Percentiles rank a stretch among this genome's conserved stretches.
Evolutionary conservation across 2,113 vertebrate species (phyloP).

Genomic region (Elephas maximus): DNA sequence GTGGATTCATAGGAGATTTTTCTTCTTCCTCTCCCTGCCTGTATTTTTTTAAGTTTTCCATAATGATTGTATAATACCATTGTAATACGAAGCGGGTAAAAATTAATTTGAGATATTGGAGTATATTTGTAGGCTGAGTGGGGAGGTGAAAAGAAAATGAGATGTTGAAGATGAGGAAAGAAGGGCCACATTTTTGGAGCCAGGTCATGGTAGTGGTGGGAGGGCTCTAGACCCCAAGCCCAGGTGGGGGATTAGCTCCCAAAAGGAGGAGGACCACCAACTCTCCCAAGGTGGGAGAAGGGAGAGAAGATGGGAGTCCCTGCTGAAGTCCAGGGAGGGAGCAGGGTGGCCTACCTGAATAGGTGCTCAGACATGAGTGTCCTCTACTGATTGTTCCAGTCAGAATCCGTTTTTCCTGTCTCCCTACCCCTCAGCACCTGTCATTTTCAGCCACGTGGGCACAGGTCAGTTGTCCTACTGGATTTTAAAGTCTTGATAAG

Average conservation of each 20-base stretch:
- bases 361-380: not conserved
- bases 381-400: not conserved
- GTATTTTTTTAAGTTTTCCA: constrained; percentile 11
- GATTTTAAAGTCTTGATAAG: not conserved
- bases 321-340: not conserved
- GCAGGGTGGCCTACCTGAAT: not conserved
- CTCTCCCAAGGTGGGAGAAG: too few relatives aligned
- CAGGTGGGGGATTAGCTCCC: not conserved
- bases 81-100: constrained; percentile 10
- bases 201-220: not conserved
- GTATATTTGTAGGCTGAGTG: not conserved
- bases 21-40: not conserved
- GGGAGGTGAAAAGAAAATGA: not conserved
- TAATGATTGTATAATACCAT: not conserved
- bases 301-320: not conserved
- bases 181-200: not conserved
- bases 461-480: not conserved
- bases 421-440: not conserved
- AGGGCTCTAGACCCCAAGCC: not conserved
- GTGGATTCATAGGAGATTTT: not conserved
- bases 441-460: not conserved
- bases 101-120: not conserved
- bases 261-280: not conserved
- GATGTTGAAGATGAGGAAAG: not conserved
- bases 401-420: not conserved